Evolutionary conservation across 1,140 invertebrate species (phyloP).

Genomic region (Manduca sexta): DNA sequence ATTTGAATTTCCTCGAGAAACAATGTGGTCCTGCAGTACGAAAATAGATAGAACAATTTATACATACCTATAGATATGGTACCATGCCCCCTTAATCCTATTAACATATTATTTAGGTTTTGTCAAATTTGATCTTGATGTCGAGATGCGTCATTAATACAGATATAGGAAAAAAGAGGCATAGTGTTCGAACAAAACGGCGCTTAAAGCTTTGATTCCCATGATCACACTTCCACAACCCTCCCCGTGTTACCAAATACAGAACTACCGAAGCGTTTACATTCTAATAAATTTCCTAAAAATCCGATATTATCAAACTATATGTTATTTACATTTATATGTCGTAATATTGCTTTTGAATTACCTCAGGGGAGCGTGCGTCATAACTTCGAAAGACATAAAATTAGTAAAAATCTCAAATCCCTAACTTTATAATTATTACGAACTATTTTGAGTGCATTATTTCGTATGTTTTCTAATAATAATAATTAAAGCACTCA

Average conservation of each 20-base stretch:
- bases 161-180: slow-evolving; percentile 31
- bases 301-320: slow-evolving; percentile 70
- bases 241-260: slow-evolving; percentile 46
- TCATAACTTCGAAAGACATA: slow-evolving; percentile 55
- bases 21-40: slow-evolving; percentile 56
- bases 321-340: slow-evolving; percentile 73
- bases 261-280: slow-evolving; percentile 61
- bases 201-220: slow-evolving; percentile 71
- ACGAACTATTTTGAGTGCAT: slow-evolving; percentile 63
- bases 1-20: slow-evolving; percentile 54
- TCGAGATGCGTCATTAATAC: background rate
- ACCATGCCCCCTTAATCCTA: slow-evolving; percentile 40
- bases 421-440: slow-evolving; percentile 56
- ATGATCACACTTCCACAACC: slow-evolving; percentile 61
- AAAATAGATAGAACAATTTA: slow-evolving; percentile 64
- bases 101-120: background rate
- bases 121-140: too few species aligned
- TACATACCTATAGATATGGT: slow-evolving; percentile 36
- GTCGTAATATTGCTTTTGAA: slow-evolving; percentile 71
- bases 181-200: slow-evolving; percentile 51
- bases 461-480: slow-evolving; percentile 50
- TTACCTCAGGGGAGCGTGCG: slow-evolving; percentile 68
- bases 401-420: slow-evolving; percentile 67
- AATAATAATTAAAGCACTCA: slow-evolving; percentile 64
- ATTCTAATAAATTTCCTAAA: slow-evolving; percentile 69